phyloP scores from a whole-genome alignment of 2,888 invertebrate genomes.

The Harpagoxenus sublaevis region DNA sequence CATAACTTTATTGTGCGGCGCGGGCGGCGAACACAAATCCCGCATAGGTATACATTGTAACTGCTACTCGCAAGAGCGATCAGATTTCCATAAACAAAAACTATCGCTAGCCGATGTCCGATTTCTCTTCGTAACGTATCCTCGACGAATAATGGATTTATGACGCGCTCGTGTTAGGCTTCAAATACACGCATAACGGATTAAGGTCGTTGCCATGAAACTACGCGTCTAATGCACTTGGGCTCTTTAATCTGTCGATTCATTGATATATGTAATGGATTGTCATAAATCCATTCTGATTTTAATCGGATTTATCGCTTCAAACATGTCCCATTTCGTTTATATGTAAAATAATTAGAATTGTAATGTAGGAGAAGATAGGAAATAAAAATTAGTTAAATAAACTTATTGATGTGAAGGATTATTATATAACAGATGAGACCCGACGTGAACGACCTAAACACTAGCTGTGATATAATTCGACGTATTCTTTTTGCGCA shows the following conservation, averaged over 20 bases:
- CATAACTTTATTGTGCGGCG: constrained; percentile 70
- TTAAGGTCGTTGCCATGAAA: constrained; percentile 40
- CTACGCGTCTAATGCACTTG: constrained; percentile 20
- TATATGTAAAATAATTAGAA: constrained; percentile 1
- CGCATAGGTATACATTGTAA: constrained; percentile 40
- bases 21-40: constrained; percentile 64
- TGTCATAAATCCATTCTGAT: constrained; percentile 25
- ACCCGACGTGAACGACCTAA: background rate
- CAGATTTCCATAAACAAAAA: constrained; percentile 68
- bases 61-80: constrained; percentile 51
- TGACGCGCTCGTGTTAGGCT: constrained; percentile 44
- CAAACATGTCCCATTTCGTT: background rate
- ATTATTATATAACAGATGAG: background rate
- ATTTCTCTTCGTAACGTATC: constrained; percentile 62
- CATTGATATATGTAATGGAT: constrained; percentile 21
- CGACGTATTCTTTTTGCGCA: background rate
- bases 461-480: background rate
- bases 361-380: background rate
- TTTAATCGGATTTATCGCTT: constrained; percentile 3
- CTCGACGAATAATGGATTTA: constrained; percentile 58
- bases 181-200: constrained; percentile 52
- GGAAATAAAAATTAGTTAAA: constrained; percentile 1
- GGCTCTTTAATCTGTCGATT: constrained; percentile 31
- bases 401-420: background rate
- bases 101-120: constrained; percentile 59